phyloP scores from a whole-genome alignment of 1,140 invertebrate genomes.

The Aphelinus atriplicis region DNA sequence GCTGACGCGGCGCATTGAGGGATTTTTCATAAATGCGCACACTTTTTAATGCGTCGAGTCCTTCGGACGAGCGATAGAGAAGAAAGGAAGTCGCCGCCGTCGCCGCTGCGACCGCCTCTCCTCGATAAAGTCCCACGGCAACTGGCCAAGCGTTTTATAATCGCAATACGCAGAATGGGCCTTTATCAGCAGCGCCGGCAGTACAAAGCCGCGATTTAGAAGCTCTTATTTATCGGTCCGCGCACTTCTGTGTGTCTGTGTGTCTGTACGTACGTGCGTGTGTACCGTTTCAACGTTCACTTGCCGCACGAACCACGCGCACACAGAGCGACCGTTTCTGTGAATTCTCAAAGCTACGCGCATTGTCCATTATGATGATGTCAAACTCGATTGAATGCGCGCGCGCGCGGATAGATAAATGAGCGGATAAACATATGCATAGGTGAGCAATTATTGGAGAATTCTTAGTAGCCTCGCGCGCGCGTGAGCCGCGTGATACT shows the following conservation, averaged over 20 bases:
- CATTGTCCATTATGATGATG: too few relatives aligned
- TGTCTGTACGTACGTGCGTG: not conserved
- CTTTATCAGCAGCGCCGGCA: not conserved
- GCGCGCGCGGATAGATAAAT: too few relatives aligned
- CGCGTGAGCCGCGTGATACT: too few relatives aligned
- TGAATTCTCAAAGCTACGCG: too few relatives aligned
- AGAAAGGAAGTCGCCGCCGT: conserved; percentile 8
- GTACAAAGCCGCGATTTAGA: conserved; percentile 3
- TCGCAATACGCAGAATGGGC: conserved; percentile 4
- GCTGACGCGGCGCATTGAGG: not conserved
- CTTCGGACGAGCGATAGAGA: not conserved
- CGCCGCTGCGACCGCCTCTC: not conserved
- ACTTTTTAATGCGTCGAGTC: not conserved
- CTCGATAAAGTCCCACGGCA: too few relatives aligned
- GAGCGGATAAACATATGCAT: too few relatives aligned
- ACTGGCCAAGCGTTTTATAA: not conserved
- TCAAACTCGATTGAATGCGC: too few relatives aligned
- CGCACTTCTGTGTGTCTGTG: not conserved
- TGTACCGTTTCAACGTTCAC: not conserved
- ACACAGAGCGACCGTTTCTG: too few relatives aligned
- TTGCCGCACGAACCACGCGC: too few relatives aligned
- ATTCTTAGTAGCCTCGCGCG: too few relatives aligned
- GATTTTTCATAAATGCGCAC: too few relatives aligned
- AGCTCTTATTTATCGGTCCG: conserved; percentile 12
- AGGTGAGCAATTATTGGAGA: too few relatives aligned